Evolutionary conservation across 2,797 vertebrate genomes (phyloP), one percentile per base, ranked within the genome.

Genomic region (Novumbra hubbsi): DNA sequence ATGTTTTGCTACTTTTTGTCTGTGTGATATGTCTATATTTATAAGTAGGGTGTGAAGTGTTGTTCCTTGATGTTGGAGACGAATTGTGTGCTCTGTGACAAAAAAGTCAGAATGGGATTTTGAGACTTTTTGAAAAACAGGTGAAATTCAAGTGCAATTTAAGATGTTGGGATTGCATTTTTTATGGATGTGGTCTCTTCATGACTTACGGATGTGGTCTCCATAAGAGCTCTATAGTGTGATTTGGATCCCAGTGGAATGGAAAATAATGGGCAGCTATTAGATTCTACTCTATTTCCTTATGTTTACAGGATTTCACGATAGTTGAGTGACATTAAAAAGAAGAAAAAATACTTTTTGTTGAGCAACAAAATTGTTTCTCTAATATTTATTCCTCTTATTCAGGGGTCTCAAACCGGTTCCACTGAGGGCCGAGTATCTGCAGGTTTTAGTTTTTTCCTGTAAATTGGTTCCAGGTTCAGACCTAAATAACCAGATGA

Each of bases 381-480:
- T 89, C 83, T 77, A 83, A 85, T 86, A 86, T 84, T 86, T 83
- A 28, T 68, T 32, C 74, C 60, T n/a, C n/a, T n/a, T n/a, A n/a
- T n/a, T n/a, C n/a, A n/a, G n/a, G n/a, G n/a, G n/a, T n/a, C n/a
- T n/a, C n/a, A n/a, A n/a, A n/a, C n/a, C n/a, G n/a, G n/a, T n/a
- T n/a, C n/a, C n/a, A n/a, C n/a, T n/a, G n/a, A n/a, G n/a, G n/a
- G n/a, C n/a, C n/a, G n/a, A n/a, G n/a, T n/a, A n/a, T n/a, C n/a
- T n/a, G n/a, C n/a, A n/a, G n/a, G n/a, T n/a, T n/a, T n/a, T n/a
- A n/a, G n/a, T n/a, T n/a, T n/a, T n/a, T n/a, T n/a, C n/a, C n/a
- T n/a, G n/a, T n/a, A n/a, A n/a, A n/a, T n/a, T n/a, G n/a, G n/a
- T n/a, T n/a, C n/a, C n/a, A n/a, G n/a, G n/a, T n/a, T n/a, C n/a